Evolutionary conservation across 2,888 invertebrate species (phyloP), one percentile per base, ranked within the genome.

Genomic region (Nomada lathburiana): DNA sequence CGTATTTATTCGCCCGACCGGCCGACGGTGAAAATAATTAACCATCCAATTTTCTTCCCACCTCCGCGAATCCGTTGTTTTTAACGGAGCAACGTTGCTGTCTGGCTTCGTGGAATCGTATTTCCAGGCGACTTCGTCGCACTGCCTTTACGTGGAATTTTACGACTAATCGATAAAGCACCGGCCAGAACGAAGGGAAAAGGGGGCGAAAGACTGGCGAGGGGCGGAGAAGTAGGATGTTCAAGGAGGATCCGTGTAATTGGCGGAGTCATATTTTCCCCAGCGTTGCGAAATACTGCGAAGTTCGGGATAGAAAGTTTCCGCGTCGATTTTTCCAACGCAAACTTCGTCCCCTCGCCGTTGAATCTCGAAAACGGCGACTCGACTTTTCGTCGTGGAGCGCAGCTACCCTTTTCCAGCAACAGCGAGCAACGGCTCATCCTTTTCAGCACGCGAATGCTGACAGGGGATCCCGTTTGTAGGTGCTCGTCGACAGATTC

Each of bases 401-500:
- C 10, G 23, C 47, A 13, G 47, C 47, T 0, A 3, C 47, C 47
- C 47, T 47, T 16, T 20, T 59, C 44, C 29, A 36, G 26, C 36
- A 11, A 18, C 36, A 18, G n/a, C n/a, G n/a, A 36, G 16, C 16
- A 68, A 68, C 67, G 65, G 71, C 75, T 81, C 64, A 64, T 82
- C 77, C 71, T 74, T 67, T 47, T 65, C 57, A 16, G 36, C 20
- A 10, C 53, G 50, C 64, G 52, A 47, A 65, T 52, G 44, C 64
- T 55, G 57, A 63, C 63, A 2, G 47, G 52, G 23, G 50, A 29
- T 52, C 70, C 60, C 67, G 72, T 59, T 68, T 47, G 68, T 57
- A 55, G 52, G 52, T 53, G 69, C 63, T 60, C 81, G 71, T 53
- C 71, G 70, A 81, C 81, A 68, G 71, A 81, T 82, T 81, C 82